phyloP scores from a whole-genome alignment of 2,888 invertebrate genomes.

The Lasioglossum leucozonium region DNA sequence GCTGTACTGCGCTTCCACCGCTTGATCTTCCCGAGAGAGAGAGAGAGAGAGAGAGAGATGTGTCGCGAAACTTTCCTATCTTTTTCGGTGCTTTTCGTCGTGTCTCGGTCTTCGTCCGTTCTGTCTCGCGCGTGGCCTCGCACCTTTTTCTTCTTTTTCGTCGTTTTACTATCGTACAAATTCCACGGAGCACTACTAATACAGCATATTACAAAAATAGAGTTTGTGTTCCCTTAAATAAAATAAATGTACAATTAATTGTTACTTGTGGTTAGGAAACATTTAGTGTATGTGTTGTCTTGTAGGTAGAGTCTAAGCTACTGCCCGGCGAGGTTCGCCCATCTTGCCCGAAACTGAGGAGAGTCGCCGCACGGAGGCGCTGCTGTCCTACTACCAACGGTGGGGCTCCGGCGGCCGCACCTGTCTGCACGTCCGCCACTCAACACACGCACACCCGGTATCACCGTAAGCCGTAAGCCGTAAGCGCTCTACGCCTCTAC shows the following conservation, averaged over 20 bases:
- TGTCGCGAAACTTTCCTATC: conserved; percentile 50
- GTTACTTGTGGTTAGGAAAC: conserved; percentile 79
- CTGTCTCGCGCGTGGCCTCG: conserved; percentile 32
- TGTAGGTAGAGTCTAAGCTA: conserved; percentile 84
- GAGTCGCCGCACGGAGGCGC: conserved; percentile 77
- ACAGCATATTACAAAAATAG: conserved; percentile 80
- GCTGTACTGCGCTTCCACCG: background rate
- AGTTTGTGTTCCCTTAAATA: conserved; percentile 76
- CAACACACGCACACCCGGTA: conserved; percentile 60
- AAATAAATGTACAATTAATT: conserved; percentile 79
- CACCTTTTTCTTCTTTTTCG: conserved; percentile 31
- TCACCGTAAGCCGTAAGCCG: conserved; percentile 12
- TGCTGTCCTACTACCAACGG: conserved; percentile 54
- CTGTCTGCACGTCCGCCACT: conserved; percentile 74
- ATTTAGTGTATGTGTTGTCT: conserved; percentile 80
- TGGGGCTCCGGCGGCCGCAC: conserved; percentile 79
- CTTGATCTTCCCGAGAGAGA: conserved; percentile 31
- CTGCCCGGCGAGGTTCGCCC: conserved; percentile 83
- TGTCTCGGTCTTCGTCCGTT: conserved; percentile 39
- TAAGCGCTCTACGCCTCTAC: background rate
- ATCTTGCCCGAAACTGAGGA: conserved; percentile 82
- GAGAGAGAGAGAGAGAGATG: conserved; percentile 8
- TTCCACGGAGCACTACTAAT: conserved; percentile 67
- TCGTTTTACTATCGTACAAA: conserved; percentile 65
- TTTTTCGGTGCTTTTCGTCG: conserved; percentile 47